Percentiles rank a stretch among this genome's conserved stretches.
Conservation (phyloP, 2,113 vertebrate species). For the Camelus bactrianus region DNA sequence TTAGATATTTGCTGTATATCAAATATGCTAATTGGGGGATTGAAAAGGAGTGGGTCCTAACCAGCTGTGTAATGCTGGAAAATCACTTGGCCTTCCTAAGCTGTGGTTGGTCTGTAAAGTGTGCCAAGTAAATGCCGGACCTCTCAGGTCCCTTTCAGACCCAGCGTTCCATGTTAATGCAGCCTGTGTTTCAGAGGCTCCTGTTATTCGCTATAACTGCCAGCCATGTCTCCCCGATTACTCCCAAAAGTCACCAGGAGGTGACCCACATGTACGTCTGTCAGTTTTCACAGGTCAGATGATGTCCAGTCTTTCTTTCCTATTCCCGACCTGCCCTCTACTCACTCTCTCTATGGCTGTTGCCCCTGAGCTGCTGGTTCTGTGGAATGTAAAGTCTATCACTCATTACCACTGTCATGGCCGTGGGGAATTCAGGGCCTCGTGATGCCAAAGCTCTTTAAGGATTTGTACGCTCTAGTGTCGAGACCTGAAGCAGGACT, state of each 20-base stretch:
- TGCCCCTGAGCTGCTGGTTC: neutral
- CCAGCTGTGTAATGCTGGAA: neutral
- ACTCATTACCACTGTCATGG: neutral
- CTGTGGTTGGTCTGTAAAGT: neutral
- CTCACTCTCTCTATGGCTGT: neutral
- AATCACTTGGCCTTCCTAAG: neutral
- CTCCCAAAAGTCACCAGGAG: neutral
- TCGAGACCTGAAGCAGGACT: neutral
- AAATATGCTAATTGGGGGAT: neutral
- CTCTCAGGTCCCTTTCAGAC: neutral
- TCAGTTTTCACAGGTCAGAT: neutral
- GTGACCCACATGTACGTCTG: neutral
- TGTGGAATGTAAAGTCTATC: neutral
- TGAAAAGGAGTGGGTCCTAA: neutral
- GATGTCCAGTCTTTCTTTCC: neutral
- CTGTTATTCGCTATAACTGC: neutral
- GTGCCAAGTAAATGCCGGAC: neutral
- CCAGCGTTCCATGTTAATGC: neutral
- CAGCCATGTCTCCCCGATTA: neutral
- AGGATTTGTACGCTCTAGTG: neutral
- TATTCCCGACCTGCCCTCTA: neutral
- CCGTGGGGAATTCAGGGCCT: accelerated
- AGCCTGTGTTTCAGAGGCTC: neutral
- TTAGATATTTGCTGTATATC: neutral
- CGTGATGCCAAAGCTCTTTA: neutral